A percentile compares a stretch with the other conserved stretches of the same genome.
Evolutionary conservation across 2,113 vertebrate genomes (phyloP).

Genomic region (Salvator merianae): DNA sequence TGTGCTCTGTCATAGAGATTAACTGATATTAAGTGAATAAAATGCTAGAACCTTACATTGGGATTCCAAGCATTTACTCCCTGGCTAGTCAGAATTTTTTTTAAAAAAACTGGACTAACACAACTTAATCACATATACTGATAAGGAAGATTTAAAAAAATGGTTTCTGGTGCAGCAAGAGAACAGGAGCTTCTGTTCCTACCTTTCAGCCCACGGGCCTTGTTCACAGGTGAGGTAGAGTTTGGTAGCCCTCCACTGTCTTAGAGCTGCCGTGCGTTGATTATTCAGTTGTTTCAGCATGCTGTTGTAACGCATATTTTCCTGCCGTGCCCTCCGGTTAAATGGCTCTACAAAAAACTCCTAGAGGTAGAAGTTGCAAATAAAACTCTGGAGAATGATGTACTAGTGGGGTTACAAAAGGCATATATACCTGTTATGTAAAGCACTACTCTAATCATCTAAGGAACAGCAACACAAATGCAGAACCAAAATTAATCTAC

Average conservation of each 20-base stretch:
- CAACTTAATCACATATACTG: not conserved
- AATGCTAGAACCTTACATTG: not conserved
- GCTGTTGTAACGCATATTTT: conserved; percentile 93
- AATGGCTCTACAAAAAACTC: conserved; percentile 94
- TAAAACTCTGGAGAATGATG: not conserved
- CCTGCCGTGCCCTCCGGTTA: conserved; percentile 89
- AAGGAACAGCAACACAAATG: not conserved
- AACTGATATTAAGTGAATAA: not conserved
- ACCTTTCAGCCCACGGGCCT: conserved; percentile 94
- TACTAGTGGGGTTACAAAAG: not conserved
- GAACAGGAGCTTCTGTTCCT: conserved; percentile 9
- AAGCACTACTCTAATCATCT: not conserved
- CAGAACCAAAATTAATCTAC: not conserved
- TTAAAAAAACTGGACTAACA: not conserved
- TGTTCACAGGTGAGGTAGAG: conserved; percentile 89
- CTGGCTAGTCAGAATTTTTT: too few species aligned
- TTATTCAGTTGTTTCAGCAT: conserved; percentile 91
- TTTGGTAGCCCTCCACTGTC: conserved; percentile 89
- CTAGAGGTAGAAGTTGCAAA: conserved; percentile 64
- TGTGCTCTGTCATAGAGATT: not conserved
- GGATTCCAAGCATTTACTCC: conserved; percentile 7
- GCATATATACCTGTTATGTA: not conserved
- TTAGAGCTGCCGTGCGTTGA: conserved; percentile 81
- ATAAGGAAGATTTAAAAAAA: not conserved
- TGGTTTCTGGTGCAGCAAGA: not conserved